Base-by-base conservation (phyloP, 2,797 vertebrate species). In the Sparus aurata region DNA sequence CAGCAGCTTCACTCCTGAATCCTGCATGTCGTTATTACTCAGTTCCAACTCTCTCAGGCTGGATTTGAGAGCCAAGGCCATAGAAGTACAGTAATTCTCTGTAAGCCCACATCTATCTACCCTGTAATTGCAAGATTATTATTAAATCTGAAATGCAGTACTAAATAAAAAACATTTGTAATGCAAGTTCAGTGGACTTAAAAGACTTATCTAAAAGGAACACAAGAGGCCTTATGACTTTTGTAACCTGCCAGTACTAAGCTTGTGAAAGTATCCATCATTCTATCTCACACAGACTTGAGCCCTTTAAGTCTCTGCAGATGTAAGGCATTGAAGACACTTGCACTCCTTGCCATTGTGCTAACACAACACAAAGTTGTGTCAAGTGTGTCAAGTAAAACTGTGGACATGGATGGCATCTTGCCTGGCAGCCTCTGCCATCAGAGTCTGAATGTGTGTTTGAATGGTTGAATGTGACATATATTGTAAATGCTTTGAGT, bases 11-110 rank as follows among this genome's bases (percentile, higher is more conserved):
- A 77, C 74, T 73, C 74, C 80, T 46, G 52, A 22, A 63, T 77
- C 69, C 65, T 77, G 64, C 22, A 82, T 34, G n/a, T 77, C 57
- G 2, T 77, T 82, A 13, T 65, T 59, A 64, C 80, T 82, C 34
- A 82, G 38, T 10, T 73, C 80, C 69, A 82, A 3, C 25, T 69
- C 64, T 73, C n/a, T 73, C 64, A 82, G 54, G 8, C 53, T 47
- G 18, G 69, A 67, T 27, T 25, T 46, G 3, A 82, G 75, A 49
- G 16, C n/a, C 11, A 58, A 73, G 3, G 62, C 61, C 61, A 80
- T 10, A 64, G 54, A 46, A 0, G 41, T 3, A 15, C 79, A 80
- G 60, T 73, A 67, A 54, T 43, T n/a, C 34, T 67, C 62, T 0
- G 79, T 75, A 22, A 81, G 52, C 5, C 68, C 73, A 57, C 79